These are phyloP conservation scores for Gryllus bimaculatus DNA, from an alignment of 1,140 invertebrate species.

Conservation along the genomic window DNA sequence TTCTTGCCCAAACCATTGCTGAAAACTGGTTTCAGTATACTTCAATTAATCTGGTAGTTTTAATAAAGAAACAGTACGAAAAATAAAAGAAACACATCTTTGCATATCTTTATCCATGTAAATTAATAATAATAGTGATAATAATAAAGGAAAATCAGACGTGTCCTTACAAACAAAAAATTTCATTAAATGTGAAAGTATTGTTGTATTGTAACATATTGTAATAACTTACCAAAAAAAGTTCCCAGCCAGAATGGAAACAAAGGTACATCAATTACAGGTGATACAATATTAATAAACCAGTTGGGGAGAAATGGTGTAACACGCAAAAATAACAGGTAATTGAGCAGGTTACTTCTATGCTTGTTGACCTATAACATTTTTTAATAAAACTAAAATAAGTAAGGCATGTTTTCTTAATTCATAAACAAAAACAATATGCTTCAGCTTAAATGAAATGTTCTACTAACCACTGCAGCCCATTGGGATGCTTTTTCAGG, in stretches of 20 bases:
- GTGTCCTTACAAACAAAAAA: no score
- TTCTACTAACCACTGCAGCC: slow-evolving; percentile 60
- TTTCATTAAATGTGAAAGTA: no score
- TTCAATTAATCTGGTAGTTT: no score
- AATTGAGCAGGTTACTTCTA: slow-evolving; percentile 82
- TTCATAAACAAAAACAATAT: neutral
- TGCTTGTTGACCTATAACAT: slow-evolving; percentile 62
- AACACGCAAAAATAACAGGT: slow-evolving; percentile 93
- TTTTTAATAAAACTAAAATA: neutral
- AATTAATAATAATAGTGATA: no score
- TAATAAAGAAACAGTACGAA: no score
- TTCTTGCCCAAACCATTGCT: no score
- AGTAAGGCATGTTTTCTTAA: slow-evolving; percentile 2
- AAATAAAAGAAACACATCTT: no score
- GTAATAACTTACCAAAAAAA: slow-evolving; percentile 49
- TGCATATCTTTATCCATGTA: no score
- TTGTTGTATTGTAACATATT: no score
- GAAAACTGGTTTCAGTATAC: no score
- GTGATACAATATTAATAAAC: slow-evolving; percentile 98
- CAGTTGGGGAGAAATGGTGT: slow-evolving; percentile 98
- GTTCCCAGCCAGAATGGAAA: slow-evolving; percentile 90
- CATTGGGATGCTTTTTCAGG: slow-evolving; percentile 78
- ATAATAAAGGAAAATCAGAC: no score
- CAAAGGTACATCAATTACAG: slow-evolving; percentile 91
- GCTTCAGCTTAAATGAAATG: neutral